phyloP scores from a whole-genome alignment of 2,888 invertebrate genomes.

The Vandiemenella viatica region DNA sequence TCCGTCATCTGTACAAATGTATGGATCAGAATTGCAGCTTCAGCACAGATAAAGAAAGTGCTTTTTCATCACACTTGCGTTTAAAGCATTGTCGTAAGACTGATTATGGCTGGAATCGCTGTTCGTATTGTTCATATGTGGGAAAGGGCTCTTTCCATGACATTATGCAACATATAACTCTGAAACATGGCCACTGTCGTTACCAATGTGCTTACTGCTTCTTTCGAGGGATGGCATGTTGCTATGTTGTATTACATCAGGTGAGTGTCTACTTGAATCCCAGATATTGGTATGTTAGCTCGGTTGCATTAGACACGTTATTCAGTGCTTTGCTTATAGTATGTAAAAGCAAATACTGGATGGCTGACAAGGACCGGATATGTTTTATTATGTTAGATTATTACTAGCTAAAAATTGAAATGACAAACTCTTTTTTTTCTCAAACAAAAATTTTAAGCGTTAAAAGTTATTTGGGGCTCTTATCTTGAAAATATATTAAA shows the following conservation, averaged over 20 bases:
- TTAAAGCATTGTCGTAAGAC: neutral
- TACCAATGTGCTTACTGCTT: conserved; percentile 52
- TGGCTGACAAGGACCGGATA: no score
- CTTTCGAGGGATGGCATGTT: conserved; percentile 43
- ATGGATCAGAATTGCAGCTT: conserved; percentile 36
- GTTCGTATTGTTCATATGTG: conserved; percentile 16
- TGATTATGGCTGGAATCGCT: neutral
- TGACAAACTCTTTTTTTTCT: no score
- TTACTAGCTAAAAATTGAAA: no score
- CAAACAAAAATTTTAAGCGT: no score
- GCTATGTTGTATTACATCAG: conserved; percentile 46
- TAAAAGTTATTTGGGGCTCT: no score
- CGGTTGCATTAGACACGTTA: no score
- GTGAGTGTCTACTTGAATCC: no score
- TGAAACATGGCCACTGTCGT: conserved; percentile 42
- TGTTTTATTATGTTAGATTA: no score
- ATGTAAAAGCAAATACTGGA: no score
- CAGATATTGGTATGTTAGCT: no score
- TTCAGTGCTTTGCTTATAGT: no score
- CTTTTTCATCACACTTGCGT: conserved; percentile 30
- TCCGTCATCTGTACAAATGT: conserved; percentile 38
- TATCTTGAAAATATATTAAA: no score
- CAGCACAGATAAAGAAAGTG: conserved; percentile 26
- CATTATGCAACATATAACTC: conserved; percentile 42
- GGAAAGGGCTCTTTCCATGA: conserved; percentile 32